Conservation (phyloP, 1,140 invertebrate genomes). For the Brachionus calyciflorus region DNA sequence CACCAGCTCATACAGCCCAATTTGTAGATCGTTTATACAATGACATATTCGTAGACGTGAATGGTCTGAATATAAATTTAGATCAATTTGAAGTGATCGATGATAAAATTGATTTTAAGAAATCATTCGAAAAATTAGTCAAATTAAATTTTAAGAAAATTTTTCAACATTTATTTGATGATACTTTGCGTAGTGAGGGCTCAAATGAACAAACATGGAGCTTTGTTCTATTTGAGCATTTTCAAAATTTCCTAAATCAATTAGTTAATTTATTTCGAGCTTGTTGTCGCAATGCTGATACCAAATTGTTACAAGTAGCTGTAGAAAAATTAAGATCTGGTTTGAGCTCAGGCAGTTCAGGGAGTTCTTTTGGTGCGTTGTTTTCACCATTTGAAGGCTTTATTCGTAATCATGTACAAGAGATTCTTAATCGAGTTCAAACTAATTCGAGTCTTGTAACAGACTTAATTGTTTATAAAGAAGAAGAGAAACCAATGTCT, state of each 20-base stretch:
- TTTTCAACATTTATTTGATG: not conserved
- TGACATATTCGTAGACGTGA: slow-evolving; percentile 7
- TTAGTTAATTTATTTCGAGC: not conserved
- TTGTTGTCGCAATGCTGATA: slow-evolving; percentile 28
- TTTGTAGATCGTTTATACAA: slow-evolving; percentile 33
- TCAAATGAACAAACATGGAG: not conserved
- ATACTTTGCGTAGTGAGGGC: not conserved
- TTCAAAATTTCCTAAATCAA: slow-evolving; percentile 11
- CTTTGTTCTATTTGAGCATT: slow-evolving; percentile 7
- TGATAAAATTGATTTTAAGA: not conserved
- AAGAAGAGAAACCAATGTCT: not conserved
- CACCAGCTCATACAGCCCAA: not conserved
- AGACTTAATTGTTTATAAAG: not conserved
- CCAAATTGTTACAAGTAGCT: not conserved
- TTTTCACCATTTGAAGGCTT: not conserved
- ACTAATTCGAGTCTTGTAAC: not conserved
- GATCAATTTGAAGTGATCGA: slow-evolving; percentile 12
- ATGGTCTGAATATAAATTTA: slow-evolving; percentile 8
- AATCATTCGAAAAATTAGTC: slow-evolving; percentile 13
- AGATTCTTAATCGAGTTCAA: not conserved
- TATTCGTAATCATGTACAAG: slow-evolving; percentile 35
- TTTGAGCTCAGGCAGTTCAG: not conserved
- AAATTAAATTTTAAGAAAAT: slow-evolving; percentile 13
- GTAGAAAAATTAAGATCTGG: not conserved
- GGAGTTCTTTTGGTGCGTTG: not conserved